Evolutionary conservation across 1,140 invertebrate species (phyloP), one percentile per base, ranked within the genome.

Genomic region (Ctenoplectra terminalis): DNA sequence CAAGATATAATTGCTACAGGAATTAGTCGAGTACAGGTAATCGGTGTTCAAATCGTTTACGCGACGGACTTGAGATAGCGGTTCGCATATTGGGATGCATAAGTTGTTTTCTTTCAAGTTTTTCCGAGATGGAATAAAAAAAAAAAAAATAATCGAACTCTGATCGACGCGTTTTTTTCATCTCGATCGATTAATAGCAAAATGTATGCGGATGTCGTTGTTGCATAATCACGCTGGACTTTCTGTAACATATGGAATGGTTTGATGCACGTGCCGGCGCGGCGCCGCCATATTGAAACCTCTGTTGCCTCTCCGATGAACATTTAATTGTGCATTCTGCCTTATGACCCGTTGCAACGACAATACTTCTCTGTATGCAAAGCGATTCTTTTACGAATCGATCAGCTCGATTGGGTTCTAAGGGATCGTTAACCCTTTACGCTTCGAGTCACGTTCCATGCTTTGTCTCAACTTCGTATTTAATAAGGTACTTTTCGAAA

Each of bases 161-260:
- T n/a, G n/a, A n/a, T n/a, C n/a, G n/a, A n/a, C 20, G 11, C 23
- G 31, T 43, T 40, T 40, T 34, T 9, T 0, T 26, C 5, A 23
- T 34, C 43, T 60, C 23, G n/a, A 4, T 29, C n/a, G 20, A 31
- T 37, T 26, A 9, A 52, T 0, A 11, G 20, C 6, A 43, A 20
- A 50, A 26, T 52, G n/a, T 17, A 23, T 13, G 17, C 3, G 23
- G 13, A 11, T 69, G n/a, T 46, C 11, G n/a, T 70, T 52, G 26
- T 71, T 70, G 63, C n/a, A 31, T 63, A 82, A 78, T 9, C 75
- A 1, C 9, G 13, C 1, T 8, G 11, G 40, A 61, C 20, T 82
- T 74, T 67, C 52, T 63, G 70, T 81, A 79, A 71, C 85, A 87
- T 87, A 87, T 87, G 85, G 85, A 82, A 84, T 58, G 58, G 3